Conservation (phyloP, 2,888 invertebrate species). For the Aspidiotus destructor region DNA sequence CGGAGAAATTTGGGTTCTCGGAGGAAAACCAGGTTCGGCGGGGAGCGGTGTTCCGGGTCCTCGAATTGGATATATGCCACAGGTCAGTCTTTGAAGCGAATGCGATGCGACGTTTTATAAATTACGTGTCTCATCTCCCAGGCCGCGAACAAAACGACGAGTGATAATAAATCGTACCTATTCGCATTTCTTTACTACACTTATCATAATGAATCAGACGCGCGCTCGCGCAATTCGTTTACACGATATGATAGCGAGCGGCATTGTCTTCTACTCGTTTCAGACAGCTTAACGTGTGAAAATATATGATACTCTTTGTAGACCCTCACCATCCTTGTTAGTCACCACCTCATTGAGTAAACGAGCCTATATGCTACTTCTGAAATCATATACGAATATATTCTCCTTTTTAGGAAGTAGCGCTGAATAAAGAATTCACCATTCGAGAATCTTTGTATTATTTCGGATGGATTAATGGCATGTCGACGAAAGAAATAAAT, state of each 20-base stretch:
- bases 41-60: constrained; percentile 81
- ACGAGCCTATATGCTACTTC: no score
- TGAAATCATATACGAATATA: no score
- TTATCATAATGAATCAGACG: no score
- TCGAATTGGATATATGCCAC: constrained; percentile 84
- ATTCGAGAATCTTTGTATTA: constrained; percentile 72
- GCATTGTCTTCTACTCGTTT: no score
- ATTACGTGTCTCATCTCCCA: constrained; percentile 3
- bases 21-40: constrained; percentile 67
- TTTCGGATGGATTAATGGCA: constrained; percentile 73
- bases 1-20: constrained; percentile 76
- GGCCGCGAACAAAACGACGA: background rate
- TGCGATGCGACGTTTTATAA: background rate
- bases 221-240: no score
- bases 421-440: constrained; percentile 66
- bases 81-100: constrained; percentile 47
- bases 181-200: no score
- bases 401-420: constrained; percentile 50
- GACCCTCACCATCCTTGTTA: no score
- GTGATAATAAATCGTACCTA: no score
- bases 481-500: constrained; percentile 57
- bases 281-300: no score
- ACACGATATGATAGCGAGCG: no score
- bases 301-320: no score
- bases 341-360: no score